Conservation (phyloP, 1,140 invertebrate genomes). For the Ostrea denselamellosa region DNA sequence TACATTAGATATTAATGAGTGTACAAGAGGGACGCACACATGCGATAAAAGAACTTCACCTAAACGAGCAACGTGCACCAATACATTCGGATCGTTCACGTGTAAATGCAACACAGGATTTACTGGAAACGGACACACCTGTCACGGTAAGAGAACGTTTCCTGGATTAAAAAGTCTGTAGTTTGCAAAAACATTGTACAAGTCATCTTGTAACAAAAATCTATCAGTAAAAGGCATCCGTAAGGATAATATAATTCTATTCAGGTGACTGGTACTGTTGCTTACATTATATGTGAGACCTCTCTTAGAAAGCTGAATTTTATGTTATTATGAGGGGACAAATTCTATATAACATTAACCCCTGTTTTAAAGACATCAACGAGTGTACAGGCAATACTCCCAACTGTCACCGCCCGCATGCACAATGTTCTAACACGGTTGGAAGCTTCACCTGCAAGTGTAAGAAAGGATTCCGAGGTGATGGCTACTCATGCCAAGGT, state of each 20-base stretch:
- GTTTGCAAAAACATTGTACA: neutral
- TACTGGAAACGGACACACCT: neutral
- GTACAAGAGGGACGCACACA: neutral
- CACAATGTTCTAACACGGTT: neutral
- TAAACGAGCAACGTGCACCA: neutral
- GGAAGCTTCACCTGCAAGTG: conserved; percentile 1
- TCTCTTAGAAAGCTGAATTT: too few relatives aligned
- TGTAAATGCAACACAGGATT: conserved; percentile 24
- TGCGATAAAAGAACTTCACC: neutral
- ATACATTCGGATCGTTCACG: neutral
- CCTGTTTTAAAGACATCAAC: neutral
- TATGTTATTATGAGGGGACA: too few relatives aligned
- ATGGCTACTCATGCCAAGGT: neutral
- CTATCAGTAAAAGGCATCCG: too few relatives aligned
- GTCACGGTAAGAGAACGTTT: neutral
- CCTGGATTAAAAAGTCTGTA: neutral
- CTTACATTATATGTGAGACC: too few relatives aligned
- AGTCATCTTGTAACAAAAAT: neutral
- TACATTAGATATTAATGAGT: conserved; percentile 19
- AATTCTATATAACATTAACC: too few relatives aligned
- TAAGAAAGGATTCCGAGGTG: neutral
- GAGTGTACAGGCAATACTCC: neutral
- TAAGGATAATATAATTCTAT: too few relatives aligned
- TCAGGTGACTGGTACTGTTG: too few relatives aligned
- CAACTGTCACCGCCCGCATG: conserved; percentile 7